Conservation (phyloP, 2,113 vertebrate species). For the Sporophila hypoxantha region DNA sequence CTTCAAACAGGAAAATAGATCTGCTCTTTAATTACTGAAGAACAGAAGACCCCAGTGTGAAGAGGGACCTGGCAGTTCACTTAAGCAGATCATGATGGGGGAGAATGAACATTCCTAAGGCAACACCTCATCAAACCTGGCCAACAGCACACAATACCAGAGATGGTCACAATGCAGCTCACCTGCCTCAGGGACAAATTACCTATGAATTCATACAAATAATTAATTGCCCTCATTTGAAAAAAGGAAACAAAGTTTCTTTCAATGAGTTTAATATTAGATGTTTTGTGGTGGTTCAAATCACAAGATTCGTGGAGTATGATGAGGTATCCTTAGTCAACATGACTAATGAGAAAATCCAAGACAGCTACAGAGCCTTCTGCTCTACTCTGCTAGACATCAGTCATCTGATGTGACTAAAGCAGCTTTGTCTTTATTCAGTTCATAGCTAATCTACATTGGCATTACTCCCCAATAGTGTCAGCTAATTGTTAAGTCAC, state of each 20-base stretch:
- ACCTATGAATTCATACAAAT: background rate
- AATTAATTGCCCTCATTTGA: background rate
- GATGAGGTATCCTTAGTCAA: background rate
- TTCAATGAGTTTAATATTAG: background rate
- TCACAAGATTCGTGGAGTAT: background rate
- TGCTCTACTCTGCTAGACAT: background rate
- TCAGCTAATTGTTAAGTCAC: background rate
- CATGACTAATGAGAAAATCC: background rate
- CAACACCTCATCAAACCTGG: background rate
- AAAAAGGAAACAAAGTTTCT: background rate
- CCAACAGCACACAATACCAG: rapidly evolving
- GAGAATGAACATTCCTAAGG: background rate
- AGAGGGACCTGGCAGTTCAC: background rate
- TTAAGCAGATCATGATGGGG: background rate
- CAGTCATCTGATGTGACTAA: background rate
- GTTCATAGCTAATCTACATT: background rate
- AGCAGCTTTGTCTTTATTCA: background rate
- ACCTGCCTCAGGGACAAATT: background rate
- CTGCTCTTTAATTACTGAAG: background rate
- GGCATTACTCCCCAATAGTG: background rate
- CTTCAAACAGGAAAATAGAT: background rate
- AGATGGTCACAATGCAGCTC: background rate
- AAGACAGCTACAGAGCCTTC: background rate
- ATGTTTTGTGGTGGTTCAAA: background rate
- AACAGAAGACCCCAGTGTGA: rapidly evolving